Conservation (phyloP, 2,888 invertebrate genomes). For the Odontocerum albicorne region DNA sequence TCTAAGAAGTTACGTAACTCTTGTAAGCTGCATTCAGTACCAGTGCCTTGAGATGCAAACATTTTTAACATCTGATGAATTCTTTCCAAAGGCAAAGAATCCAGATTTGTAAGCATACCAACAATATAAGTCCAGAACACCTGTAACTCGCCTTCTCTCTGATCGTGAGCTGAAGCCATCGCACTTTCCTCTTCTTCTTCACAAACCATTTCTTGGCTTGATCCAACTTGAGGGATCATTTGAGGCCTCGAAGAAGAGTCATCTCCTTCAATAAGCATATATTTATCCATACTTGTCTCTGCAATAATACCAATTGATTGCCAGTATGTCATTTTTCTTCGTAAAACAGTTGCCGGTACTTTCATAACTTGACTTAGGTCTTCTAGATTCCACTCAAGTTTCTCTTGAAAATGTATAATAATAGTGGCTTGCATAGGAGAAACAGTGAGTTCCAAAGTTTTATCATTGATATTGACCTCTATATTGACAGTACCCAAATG, state of each 20-base stretch:
- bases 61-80: conserved; percentile 96
- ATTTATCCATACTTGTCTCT: conserved; percentile 75
- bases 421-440: conserved; percentile 94
- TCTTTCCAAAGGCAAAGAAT: conserved; percentile 85
- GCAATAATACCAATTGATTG: conserved; percentile 86
- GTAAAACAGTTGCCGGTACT: conserved; percentile 81
- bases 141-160: conserved; percentile 91
- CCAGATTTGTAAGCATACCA: conserved; percentile 95
- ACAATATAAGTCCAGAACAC: conserved; percentile 96
- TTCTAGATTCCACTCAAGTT: conserved; percentile 83
- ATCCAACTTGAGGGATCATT: conserved; percentile 56
- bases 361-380: conserved; percentile 84
- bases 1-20: conserved; percentile 89
- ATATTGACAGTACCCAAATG: conserved; percentile 90
- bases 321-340: conserved; percentile 91
- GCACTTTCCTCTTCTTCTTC: conserved; percentile 93
- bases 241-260: conserved; percentile 50
- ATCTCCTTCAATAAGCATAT: conserved; percentile 68
- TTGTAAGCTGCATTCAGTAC: conserved; percentile 84
- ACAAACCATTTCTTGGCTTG: conserved; percentile 69
- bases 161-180: conserved; percentile 93
- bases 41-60: conserved; percentile 93
- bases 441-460: conserved; percentile 78
- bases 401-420: conserved; percentile 89
- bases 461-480: conserved; percentile 84